Conservation (phyloP, 2,113 vertebrate genomes). For the Noturus placidus region DNA sequence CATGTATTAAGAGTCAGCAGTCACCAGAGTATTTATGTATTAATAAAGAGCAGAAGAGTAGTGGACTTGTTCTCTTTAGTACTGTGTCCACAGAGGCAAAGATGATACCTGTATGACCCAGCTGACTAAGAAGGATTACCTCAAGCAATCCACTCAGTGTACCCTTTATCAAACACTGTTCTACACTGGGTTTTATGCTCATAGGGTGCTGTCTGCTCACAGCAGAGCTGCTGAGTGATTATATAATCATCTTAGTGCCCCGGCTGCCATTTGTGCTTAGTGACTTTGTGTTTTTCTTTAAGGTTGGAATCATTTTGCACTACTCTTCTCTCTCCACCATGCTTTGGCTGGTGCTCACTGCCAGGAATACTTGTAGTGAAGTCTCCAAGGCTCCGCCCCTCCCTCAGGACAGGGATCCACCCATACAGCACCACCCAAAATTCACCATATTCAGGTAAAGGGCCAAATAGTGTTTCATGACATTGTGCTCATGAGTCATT, state of each 20-base stretch:
- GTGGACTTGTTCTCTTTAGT: conserved; percentile 19
- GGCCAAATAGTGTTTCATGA: background rate
- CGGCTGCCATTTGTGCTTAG: conserved; percentile 23
- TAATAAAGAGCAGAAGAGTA: background rate
- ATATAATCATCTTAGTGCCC: conserved; percentile 25
- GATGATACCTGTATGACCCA: conserved; percentile 37
- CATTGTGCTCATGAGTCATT: background rate
- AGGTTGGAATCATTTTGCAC: conserved; percentile 90
- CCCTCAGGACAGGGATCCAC: conserved; percentile 71
- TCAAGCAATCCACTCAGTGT: conserved; percentile 30
- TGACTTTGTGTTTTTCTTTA: conserved; percentile 47
- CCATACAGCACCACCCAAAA: conserved; percentile 67
- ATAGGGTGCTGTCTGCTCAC: conserved; percentile 3
- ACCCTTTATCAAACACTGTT: conserved; percentile 7
- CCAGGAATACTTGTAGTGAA: conserved; percentile 89
- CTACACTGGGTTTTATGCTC: background rate
- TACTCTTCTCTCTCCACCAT: conserved; percentile 88
- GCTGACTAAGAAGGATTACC: conserved; percentile 43
- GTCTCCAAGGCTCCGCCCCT: conserved; percentile 81
- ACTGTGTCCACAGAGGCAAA: conserved; percentile 30
- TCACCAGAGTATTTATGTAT: conserved; percentile 12
- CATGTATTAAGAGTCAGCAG: background rate
- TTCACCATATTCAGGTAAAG: conserved; percentile 85
- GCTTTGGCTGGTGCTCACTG: conserved; percentile 89
- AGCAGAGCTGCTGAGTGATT: background rate